Base-by-base conservation (phyloP, 2,888 invertebrate species). In the Hydroisotoma schaefferi region DNA sequence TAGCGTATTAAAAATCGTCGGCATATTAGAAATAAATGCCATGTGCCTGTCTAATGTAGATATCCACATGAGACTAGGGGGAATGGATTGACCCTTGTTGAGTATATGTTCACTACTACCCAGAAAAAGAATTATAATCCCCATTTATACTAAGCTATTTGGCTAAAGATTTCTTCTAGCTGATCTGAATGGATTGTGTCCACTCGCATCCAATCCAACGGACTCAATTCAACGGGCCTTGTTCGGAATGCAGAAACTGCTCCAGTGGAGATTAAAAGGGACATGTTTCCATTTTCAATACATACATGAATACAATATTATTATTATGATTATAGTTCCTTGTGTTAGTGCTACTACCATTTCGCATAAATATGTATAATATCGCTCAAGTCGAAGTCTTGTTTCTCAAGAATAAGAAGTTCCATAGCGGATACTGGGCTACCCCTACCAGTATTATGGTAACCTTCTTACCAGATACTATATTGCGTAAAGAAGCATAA, bases 301-400 rank as follows among this genome's bases (percentile, higher is more conserved):
- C 40, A 46, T 46, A 46, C 46, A 46, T 46, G 46, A 46, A 46
- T 46, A 46, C 46, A 46, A 46, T 46, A 46, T 46, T 46, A 40
- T 40, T 40, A 40, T 33, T 33, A 15, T 15, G 8, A 40, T 18
- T 40, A 20, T 40, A 40, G 40, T 40, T 40, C 40, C 40, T 15
- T 40, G n/a, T 10, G 40, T 5, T 40, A 15, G 5, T 15, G n/a
- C n/a, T n/a, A n/a, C n/a, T n/a, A n/a, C 15, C 33, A 33, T 15
- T 15, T 15, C 8, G 33, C 8, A 33, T 8, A 33, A 33, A 15
- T 8, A 33, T 15, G 8, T 15, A 33, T 33, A 4, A 12, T 15
- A 15, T 23, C 15, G 23, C 22, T 25, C 46, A 33, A 33, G 33
- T 15, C 33, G 33, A 33, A 5, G 25, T 6, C 6, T 15, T 40